Conservation (phyloP, 1,140 invertebrate genomes). For the Littorina saxatilis region DNA sequence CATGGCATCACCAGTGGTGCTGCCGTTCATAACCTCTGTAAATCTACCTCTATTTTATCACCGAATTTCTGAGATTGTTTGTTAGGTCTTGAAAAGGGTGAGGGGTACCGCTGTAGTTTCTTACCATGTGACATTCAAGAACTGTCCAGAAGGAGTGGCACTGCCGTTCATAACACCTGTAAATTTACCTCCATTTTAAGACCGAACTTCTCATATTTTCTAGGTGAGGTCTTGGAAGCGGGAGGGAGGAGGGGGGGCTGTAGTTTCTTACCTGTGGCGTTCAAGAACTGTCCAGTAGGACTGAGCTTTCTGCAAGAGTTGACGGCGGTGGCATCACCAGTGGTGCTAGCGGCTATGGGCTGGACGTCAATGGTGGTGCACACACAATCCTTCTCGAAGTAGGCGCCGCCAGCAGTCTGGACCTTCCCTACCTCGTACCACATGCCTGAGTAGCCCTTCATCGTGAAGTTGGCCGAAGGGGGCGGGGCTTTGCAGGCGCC, state of each 20-base stretch:
- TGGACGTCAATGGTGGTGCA: conserved; percentile 67
- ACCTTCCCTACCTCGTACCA: conserved; percentile 68
- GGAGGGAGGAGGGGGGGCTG: too few relatives aligned
- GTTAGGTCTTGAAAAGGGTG: too few relatives aligned
- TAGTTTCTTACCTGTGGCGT: conserved; percentile 62
- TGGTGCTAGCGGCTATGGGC: conserved; percentile 49
- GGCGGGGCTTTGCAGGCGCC: conserved; percentile 47
- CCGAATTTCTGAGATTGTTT: too few relatives aligned
- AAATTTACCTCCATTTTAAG: too few relatives aligned
- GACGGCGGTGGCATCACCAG: conserved; percentile 61
- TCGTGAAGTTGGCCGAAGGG: conserved; percentile 46
- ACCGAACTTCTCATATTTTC: too few relatives aligned
- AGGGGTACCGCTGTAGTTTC: too few relatives aligned
- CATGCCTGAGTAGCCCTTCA: conserved; percentile 52
- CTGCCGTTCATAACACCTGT: too few relatives aligned
- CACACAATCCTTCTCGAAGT: conserved; percentile 70
- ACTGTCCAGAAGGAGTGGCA: too few relatives aligned
- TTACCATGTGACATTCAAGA: too few relatives aligned
- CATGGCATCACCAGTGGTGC: conserved; percentile 58
- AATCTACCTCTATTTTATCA: too few relatives aligned
- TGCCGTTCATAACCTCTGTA: too few relatives aligned
- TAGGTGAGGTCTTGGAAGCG: too few relatives aligned
- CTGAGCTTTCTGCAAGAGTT: conserved; percentile 65
- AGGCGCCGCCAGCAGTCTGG: conserved; percentile 70
- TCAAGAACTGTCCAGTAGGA: conserved; percentile 57